phyloP scores from a whole-genome alignment of 2,888 invertebrate genomes.

The Chironomus tentans region DNA sequence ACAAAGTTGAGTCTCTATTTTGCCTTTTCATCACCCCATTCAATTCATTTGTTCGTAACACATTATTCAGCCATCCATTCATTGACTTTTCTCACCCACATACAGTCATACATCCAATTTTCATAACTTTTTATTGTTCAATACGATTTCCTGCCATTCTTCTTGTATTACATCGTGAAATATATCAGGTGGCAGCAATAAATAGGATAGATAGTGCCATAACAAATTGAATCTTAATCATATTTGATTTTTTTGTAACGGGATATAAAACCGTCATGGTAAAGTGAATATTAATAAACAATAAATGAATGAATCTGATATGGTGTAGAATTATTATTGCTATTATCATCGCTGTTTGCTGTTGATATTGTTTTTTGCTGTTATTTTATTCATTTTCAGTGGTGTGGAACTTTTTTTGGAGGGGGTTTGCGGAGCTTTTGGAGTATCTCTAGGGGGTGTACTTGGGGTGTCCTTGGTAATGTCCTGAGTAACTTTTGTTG shows the following conservation, averaged over 20 bases:
- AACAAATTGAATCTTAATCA: slow-evolving; percentile 25
- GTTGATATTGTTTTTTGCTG: background rate
- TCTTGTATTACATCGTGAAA: background rate
- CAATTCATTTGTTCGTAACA: too few species aligned
- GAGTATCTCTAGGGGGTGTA: too few species aligned
- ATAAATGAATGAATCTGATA: slow-evolving; percentile 12
- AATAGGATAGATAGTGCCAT: background rate
- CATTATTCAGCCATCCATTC: too few species aligned
- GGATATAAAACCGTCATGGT: slow-evolving; percentile 25
- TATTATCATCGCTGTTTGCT: background rate
- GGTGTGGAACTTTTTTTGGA: too few species aligned
- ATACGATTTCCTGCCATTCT: background rate
- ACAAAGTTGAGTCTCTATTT: too few species aligned
- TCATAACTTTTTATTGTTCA: too few species aligned
- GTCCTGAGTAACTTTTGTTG: too few species aligned
- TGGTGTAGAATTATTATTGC: background rate
- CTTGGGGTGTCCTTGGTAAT: too few species aligned
- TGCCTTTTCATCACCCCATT: background rate
- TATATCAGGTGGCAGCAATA: background rate
- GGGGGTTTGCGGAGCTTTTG: too few species aligned
- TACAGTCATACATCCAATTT: too few species aligned
- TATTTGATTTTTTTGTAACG: slow-evolving; percentile 20
- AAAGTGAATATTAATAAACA: slow-evolving; percentile 26
- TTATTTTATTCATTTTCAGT: too few species aligned
- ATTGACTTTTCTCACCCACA: too few species aligned